These are phyloP conservation scores for Aspidoscelis tigris DNA, from an alignment of 2,113 vertebrate species.

Conservation along the genomic window DNA sequence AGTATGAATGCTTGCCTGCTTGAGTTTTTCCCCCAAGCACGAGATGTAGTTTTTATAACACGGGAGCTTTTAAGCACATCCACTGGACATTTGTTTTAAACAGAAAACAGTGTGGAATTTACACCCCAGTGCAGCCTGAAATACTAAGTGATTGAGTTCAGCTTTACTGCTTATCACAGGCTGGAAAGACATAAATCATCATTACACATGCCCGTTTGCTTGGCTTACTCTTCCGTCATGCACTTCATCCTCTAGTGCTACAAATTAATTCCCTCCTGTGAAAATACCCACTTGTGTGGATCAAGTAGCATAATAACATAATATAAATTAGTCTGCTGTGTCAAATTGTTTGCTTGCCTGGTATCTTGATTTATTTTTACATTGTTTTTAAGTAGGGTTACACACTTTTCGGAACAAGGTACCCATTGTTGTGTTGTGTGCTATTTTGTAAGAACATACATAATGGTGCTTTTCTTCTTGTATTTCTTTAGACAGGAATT, in stretches of 20 bases:
- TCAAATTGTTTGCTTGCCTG: conserved; percentile 9
- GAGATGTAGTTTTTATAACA: not conserved
- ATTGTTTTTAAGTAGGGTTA: conserved; percentile 14
- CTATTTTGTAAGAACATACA: too few species aligned
- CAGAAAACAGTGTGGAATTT: conserved; percentile 29
- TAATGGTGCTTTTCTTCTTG: not conserved
- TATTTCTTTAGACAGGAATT: not conserved
- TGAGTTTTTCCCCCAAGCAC: not conserved
- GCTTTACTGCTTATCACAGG: conserved; percentile 20
- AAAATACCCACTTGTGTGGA: conserved; percentile 17
- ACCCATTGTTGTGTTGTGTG: not conserved
- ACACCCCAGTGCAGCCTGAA: not conserved
- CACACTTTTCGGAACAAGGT: not conserved
- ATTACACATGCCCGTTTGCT: conserved; percentile 24
- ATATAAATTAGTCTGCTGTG: conserved; percentile 26
- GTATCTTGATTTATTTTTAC: conserved; percentile 22
- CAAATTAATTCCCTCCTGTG: conserved; percentile 18
- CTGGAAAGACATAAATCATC: conserved; percentile 28
- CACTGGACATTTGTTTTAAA: not conserved
- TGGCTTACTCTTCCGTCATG: conserved; percentile 23
- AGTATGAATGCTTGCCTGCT: not conserved
- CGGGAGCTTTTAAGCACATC: not conserved
- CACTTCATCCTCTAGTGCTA: not conserved
- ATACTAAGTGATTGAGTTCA: conserved; percentile 29
- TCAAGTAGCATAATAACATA: conserved; percentile 19